These are phyloP conservation scores for Zaprionus africanus DNA, from an alignment of 1,140 invertebrate genomes.

Conservation along the genomic window DNA sequence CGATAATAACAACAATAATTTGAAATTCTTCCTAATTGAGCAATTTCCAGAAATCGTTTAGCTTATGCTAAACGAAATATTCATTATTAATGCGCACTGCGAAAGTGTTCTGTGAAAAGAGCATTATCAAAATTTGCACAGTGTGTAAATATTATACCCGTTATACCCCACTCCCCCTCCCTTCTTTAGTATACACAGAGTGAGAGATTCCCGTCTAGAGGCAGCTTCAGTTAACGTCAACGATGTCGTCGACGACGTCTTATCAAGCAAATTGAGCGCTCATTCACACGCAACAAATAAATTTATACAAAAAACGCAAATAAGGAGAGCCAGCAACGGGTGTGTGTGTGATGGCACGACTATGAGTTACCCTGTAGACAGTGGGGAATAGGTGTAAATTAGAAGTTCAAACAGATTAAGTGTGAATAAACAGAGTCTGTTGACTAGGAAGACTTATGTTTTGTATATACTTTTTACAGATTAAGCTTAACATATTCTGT, in stretches of 20 bases:
- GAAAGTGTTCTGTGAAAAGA: slow-evolving; percentile 7
- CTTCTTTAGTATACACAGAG: not conserved
- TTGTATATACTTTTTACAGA: too few species aligned
- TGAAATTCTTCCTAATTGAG: not conserved
- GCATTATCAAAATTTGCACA: slow-evolving; percentile 32
- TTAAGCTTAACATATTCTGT: too few species aligned
- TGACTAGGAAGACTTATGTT: too few species aligned
- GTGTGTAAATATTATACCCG: slow-evolving; percentile 10
- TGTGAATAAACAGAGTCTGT: too few species aligned
- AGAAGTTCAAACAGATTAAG: not conserved
- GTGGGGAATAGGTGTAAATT: not conserved
- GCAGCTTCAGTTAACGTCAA: slow-evolving; percentile 48
- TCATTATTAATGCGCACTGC: slow-evolving; percentile 28
- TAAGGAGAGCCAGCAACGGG: not conserved
- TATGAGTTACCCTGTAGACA: not conserved
- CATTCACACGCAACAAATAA: slow-evolving; percentile 77
- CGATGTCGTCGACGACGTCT: slow-evolving; percentile 52
- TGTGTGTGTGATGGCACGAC: not conserved
- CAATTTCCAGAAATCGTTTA: slow-evolving; percentile 17
- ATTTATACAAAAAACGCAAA: slow-evolving; percentile 38
- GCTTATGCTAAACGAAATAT: slow-evolving; percentile 28
- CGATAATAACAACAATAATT: not conserved
- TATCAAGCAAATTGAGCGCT: slow-evolving; percentile 76
- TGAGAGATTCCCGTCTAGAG: slow-evolving; percentile 1
- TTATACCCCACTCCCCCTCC: not conserved